These are phyloP conservation scores for Calliopum simillimum DNA, from an alignment of 2,888 invertebrate genomes.

Conservation along the genomic window DNA sequence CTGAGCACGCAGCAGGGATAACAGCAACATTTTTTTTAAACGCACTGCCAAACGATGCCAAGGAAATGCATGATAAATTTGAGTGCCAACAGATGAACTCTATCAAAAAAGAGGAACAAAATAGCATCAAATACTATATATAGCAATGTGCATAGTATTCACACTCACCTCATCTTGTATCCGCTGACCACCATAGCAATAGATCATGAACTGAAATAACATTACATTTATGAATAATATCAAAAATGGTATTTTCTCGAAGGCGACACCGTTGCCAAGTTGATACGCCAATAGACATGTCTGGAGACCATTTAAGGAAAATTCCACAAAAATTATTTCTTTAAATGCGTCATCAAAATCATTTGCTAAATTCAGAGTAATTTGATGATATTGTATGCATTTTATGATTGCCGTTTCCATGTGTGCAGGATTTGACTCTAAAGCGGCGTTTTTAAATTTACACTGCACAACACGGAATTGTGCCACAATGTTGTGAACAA, in stretches of 20 bases:
- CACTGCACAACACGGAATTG: constrained; percentile 45
- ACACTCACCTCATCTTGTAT: constrained; percentile 41
- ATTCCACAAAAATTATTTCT: constrained; percentile 41
- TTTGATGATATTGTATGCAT: constrained; percentile 39
- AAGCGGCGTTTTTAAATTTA: too few species aligned
- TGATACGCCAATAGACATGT: constrained; percentile 42
- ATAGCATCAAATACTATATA: too few species aligned
- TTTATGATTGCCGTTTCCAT: too few species aligned
- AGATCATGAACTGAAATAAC: constrained; percentile 42
- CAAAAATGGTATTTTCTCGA: constrained; percentile 31
- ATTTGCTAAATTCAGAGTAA: background rate
- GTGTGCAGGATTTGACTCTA: too few species aligned
- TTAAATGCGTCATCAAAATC: constrained; percentile 37
- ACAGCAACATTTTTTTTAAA: constrained; percentile 36
- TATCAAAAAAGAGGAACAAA: too few species aligned
- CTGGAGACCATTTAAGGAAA: constrained; percentile 35
- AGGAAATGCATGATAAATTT: too few species aligned
- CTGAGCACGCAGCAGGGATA: constrained; percentile 38
- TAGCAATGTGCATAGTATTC: too few species aligned
- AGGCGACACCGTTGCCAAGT: constrained; percentile 30
- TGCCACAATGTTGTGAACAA: constrained; percentile 38
- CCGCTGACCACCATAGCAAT: constrained; percentile 43
- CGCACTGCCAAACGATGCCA: constrained; percentile 40
- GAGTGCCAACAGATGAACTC: too few species aligned
- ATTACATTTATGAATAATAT: constrained; percentile 35